Percentiles rank a stretch among this genome's conserved stretches.
Conservation (phyloP, 2,113 vertebrate genomes). For the Plectropomus leopardus region DNA sequence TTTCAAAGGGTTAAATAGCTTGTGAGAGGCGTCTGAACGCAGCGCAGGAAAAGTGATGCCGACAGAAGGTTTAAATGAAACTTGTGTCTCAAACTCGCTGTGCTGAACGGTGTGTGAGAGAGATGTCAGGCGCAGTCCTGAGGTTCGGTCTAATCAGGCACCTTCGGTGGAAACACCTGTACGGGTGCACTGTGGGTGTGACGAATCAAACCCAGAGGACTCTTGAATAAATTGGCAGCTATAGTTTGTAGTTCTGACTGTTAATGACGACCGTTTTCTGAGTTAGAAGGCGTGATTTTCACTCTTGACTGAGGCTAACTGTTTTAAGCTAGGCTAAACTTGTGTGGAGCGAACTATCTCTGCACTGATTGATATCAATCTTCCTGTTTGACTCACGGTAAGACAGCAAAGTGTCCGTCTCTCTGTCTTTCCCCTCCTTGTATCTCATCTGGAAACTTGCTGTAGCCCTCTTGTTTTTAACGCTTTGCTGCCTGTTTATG, state of each 20-base stretch:
- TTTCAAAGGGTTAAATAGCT: no score
- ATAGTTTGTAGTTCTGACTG: neutral
- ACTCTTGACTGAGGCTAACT: slow-evolving; percentile 36
- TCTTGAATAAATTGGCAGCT: neutral
- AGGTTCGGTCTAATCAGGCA: neutral
- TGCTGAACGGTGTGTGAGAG: no score
- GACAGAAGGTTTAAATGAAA: no score
- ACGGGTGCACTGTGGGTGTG: neutral
- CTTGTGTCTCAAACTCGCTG: neutral
- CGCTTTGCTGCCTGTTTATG: slow-evolving; percentile 5
- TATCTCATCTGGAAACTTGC: slow-evolving; percentile 17
- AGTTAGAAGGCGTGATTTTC: slow-evolving; percentile 3
- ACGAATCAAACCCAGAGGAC: neutral
- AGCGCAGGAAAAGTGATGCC: no score
- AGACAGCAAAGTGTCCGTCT: neutral
- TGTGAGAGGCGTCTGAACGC: no score
- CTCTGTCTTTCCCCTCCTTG: slow-evolving; percentile 3
- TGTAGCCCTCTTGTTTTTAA: slow-evolving; percentile 13
- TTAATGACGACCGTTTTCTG: neutral
- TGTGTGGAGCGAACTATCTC: neutral
- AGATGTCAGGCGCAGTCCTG: neutral
- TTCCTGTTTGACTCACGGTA: slow-evolving; percentile 7
- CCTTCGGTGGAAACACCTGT: neutral
- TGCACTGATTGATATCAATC: neutral
- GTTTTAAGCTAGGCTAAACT: slow-evolving; percentile 23